Evolutionary conservation across 2,113 vertebrate genomes (phyloP).

Genomic region (Cepphus grylle): DNA sequence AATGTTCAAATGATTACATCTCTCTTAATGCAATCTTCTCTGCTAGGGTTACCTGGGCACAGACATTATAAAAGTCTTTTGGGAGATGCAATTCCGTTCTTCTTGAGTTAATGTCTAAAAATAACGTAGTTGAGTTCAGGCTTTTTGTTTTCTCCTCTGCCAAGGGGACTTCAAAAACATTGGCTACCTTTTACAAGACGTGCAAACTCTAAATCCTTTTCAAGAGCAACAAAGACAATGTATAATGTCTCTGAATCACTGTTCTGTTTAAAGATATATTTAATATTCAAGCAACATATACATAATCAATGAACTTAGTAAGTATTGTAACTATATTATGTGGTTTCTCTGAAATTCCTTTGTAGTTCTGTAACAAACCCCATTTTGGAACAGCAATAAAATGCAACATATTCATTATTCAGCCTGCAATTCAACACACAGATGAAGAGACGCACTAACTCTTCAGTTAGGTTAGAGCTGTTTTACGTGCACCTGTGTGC

Average conservation of each 20-base stretch:
- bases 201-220: background rate
- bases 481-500: background rate
- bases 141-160: background rate
- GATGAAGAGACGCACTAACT: background rate
- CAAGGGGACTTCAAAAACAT: background rate
- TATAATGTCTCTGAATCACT: background rate
- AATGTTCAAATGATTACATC: background rate
- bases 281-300: background rate
- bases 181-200: background rate
- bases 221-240: background rate
- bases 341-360: background rate
- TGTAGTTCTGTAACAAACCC: background rate
- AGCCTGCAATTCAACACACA: background rate
- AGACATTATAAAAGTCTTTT: background rate
- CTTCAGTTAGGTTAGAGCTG: background rate
- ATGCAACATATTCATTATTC: background rate
- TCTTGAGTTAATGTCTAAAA: conserved; percentile 9
- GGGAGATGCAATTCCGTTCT: background rate
- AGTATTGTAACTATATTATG: background rate
- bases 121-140: background rate
- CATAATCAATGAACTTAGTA: background rate
- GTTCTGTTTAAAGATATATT: background rate
- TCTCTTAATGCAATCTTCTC: background rate
- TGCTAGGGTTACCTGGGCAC: background rate
- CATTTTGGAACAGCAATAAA: background rate